phyloP scores from a whole-genome alignment of 1,140 invertebrate genomes.

The Teleopsis dalmanni region DNA sequence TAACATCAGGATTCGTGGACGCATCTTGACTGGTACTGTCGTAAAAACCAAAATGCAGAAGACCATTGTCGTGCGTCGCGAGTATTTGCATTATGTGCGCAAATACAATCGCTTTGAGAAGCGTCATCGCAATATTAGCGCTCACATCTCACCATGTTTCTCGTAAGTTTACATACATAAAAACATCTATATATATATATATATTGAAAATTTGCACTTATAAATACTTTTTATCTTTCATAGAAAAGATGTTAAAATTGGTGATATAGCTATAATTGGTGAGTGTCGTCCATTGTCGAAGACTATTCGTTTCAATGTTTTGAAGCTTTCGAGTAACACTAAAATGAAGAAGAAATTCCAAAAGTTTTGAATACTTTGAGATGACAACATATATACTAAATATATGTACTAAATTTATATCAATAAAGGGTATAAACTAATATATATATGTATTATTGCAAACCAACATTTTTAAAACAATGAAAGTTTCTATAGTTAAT shows the following conservation, averaged over 20 bases:
- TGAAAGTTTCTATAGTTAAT: no score
- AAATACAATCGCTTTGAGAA: slow-evolving; percentile 99
- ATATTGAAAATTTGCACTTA: background rate
- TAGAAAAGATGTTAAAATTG: slow-evolving; percentile 89
- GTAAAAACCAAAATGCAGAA: slow-evolving; percentile 99
- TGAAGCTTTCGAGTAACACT: slow-evolving; percentile 93
- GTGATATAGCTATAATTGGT: slow-evolving; percentile 96
- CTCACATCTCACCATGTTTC: slow-evolving; percentile 98
- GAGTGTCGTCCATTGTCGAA: slow-evolving; percentile 98
- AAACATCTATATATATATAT: no score
- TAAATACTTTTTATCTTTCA: slow-evolving; percentile 14
- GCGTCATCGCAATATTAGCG: slow-evolving; percentile 97
- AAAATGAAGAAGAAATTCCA: slow-evolving; percentile 95
- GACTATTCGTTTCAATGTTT: slow-evolving; percentile 97
- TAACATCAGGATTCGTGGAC: slow-evolving; percentile 94
- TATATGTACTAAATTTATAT: no score
- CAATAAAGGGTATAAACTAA: no score
- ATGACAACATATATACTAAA: no score
- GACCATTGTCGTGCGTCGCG: slow-evolving; percentile 94
- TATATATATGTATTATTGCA: no score
- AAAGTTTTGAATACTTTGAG: slow-evolving; percentile 74
- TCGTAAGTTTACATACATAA: slow-evolving; percentile 68
- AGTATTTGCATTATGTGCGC: slow-evolving; percentile 95
- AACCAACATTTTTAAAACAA: no score
- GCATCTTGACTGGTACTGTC: slow-evolving; percentile 93